Evolutionary conservation across 2,797 vertebrate genomes (phyloP).

Genomic region (Smutsia temminckii): DNA sequence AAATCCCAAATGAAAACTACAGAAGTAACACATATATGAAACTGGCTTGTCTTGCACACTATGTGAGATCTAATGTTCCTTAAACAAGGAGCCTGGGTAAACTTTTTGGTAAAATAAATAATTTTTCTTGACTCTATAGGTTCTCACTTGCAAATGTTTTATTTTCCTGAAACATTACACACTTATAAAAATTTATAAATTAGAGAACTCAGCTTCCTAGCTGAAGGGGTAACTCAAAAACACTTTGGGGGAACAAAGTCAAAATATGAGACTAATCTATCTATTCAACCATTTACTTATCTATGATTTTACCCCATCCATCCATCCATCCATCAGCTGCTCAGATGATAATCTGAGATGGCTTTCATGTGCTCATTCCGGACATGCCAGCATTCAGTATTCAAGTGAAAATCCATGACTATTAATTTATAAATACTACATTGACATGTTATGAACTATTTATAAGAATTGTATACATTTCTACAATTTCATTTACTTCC

Average conservation of each 20-base stretch:
- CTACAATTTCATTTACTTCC: conserved; percentile 50
- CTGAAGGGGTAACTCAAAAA: conserved; percentile 14
- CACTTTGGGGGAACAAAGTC: neutral
- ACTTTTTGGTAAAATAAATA: conserved; percentile 32
- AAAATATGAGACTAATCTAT: neutral
- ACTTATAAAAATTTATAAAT: neutral
- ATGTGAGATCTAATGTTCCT: neutral
- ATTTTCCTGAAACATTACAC: neutral
- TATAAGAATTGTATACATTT: neutral
- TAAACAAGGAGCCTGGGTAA: neutral
- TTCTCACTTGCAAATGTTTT: neutral
- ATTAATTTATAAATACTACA: conserved; percentile 27
- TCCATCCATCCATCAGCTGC: neutral
- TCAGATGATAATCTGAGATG: neutral
- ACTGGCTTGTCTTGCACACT: neutral
- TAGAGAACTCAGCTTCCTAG: neutral
- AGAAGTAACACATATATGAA: neutral
- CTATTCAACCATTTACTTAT: neutral
- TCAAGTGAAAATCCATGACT: conserved; percentile 21
- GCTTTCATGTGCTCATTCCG: neutral
- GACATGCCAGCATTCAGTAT: neutral
- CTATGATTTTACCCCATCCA: neutral
- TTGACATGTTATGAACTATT: neutral
- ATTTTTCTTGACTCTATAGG: neutral
- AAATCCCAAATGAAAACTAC: neutral